These are phyloP conservation scores for Whitmania pigra DNA, from an alignment of 1,140 invertebrate genomes.

Conservation along the genomic window DNA sequence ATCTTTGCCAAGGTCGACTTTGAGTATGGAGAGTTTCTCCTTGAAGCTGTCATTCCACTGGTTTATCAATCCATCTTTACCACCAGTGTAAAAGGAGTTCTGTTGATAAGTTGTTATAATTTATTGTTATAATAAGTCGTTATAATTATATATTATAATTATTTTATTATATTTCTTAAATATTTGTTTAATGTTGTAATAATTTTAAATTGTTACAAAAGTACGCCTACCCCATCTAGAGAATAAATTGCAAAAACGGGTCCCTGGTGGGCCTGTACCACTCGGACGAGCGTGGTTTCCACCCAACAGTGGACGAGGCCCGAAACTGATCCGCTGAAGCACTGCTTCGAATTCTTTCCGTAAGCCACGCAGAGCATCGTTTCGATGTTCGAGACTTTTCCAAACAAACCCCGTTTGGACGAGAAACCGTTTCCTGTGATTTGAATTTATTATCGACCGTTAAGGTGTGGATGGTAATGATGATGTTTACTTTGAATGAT, in stretches of 20 bases:
- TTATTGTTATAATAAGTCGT: not conserved
- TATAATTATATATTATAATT: not conserved
- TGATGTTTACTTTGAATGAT: no score
- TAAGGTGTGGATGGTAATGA: no score
- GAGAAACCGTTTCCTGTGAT: constrained; percentile 40
- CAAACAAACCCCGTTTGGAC: constrained; percentile 40
- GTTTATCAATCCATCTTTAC: constrained; percentile 41
- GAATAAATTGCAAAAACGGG: constrained; percentile 43
- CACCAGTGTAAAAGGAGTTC: constrained; percentile 41
- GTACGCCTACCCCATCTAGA: constrained; percentile 34
- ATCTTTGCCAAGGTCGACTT: not conserved
- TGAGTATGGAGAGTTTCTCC: not conserved
- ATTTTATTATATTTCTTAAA: not conserved
- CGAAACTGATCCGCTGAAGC: constrained; percentile 40
- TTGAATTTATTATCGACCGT: no score
- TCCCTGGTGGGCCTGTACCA: constrained; percentile 41
- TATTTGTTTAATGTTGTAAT: not conserved
- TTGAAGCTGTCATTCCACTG: constrained; percentile 43
- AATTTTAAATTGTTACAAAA: not conserved
- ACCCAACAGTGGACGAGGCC: constrained; percentile 42
- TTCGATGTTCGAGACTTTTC: constrained; percentile 39
- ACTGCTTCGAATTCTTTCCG: constrained; percentile 36
- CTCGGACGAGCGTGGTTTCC: constrained; percentile 32
- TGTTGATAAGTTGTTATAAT: not conserved
- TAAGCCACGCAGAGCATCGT: constrained; percentile 39